Evolutionary conservation across 1,140 invertebrate species (phyloP).

Genomic region (Listronotus bonariensis): DNA sequence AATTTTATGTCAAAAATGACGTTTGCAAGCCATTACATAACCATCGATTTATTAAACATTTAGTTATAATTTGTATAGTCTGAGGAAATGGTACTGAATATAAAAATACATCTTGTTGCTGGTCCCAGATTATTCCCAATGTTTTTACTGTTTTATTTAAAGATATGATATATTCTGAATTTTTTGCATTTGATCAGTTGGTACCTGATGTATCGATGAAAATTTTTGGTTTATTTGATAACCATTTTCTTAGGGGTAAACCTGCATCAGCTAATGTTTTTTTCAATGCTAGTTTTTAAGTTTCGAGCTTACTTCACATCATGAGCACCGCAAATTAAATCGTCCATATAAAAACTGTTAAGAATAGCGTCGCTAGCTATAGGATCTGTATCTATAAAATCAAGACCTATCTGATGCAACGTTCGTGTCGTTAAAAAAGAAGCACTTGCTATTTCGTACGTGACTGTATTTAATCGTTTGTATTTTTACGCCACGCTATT

Average conservation of each 20-base stretch:
- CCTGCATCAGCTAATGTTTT: background rate
- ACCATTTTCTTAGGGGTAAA: slow-evolving; percentile 11
- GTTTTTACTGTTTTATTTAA: no score
- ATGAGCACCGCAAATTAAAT: slow-evolving; percentile 27
- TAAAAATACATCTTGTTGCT: no score
- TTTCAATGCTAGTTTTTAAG: background rate
- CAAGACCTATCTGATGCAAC: slow-evolving; percentile 30
- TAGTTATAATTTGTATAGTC: slow-evolving; percentile 29
- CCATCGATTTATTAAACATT: no score
- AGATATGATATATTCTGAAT: no score
- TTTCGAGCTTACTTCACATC: background rate
- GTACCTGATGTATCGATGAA: no score
- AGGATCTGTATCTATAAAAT: slow-evolving; percentile 23
- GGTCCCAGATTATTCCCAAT: no score
- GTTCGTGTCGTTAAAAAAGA: slow-evolving; percentile 44
- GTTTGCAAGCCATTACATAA: no score
- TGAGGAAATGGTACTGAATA: no score
- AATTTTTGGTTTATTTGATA: background rate
- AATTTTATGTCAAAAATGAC: no score
- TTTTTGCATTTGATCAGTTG: no score
- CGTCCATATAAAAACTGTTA: slow-evolving; percentile 50
- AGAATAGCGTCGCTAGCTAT: slow-evolving; percentile 15
- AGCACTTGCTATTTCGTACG: slow-evolving; percentile 49
- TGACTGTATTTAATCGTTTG: slow-evolving; percentile 47
- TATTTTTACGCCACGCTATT: slow-evolving; percentile 53